A percentile compares a stretch with the other conserved stretches of the same genome.
Conservation (phyloP, 92 coral and sea anemone species). For the Siderastrea siderea region DNA sequence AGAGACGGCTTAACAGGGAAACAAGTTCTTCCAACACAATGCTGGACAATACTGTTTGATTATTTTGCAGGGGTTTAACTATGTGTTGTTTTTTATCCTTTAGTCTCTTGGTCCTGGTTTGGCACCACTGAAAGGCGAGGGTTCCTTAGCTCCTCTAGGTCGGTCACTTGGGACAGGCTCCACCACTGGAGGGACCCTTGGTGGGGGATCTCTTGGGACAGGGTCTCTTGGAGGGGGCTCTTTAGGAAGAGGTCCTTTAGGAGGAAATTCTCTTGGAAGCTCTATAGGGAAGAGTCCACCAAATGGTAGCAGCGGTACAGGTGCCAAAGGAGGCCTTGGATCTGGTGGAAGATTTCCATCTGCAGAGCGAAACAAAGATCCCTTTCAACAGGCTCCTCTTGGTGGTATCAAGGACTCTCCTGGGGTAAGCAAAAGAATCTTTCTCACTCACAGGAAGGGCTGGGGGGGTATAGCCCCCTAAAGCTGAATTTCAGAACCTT, state of each 20-base stretch:
- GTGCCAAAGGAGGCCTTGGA: constrained; percentile 45
- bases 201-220: constrained; percentile 31
- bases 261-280: constrained; percentile 70
- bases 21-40: too few species aligned
- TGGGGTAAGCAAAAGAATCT: constrained; percentile 47
- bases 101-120: constrained; percentile 56
- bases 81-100: neutral
- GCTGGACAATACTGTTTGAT: too few species aligned
- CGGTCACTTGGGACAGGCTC: constrained; percentile 67
- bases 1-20: too few species aligned
- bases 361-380: constrained; percentile 43
- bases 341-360: constrained; percentile 67
- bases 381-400: constrained; percentile 71
- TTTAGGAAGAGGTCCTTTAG: constrained; percentile 62
- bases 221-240: constrained; percentile 87
- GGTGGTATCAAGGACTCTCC: constrained; percentile 50
- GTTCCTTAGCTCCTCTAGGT: constrained; percentile 82
- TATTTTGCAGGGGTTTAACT: neutral
- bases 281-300: constrained; percentile 61
- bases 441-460: too few species aligned
- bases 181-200: constrained; percentile 66
- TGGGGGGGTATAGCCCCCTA: too few species aligned
- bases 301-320: constrained; percentile 19
- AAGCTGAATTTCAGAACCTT: too few species aligned
- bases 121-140: constrained; percentile 88